phyloP scores from a whole-genome alignment of 2,797 vertebrate genomes.

The Mus minutoides region DNA sequence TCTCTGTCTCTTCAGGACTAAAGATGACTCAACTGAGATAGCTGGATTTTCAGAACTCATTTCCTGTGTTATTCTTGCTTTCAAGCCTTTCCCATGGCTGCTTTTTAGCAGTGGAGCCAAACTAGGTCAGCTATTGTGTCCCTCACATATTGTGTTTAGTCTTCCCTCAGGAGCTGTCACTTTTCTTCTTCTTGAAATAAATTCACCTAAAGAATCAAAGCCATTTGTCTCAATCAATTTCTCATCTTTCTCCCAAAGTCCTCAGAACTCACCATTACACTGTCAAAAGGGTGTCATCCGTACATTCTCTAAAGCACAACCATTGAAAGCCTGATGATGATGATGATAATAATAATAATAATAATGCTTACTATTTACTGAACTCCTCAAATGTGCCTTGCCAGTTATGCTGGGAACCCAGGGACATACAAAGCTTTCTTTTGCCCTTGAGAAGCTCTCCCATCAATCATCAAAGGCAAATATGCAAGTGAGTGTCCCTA shows the following conservation, averaged over 20 bases:
- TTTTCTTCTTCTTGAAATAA: conserved; percentile 72
- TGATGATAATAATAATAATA: neutral
- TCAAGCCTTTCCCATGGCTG: conserved; percentile 33
- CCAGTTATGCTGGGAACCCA: neutral
- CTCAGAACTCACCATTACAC: conserved; percentile 52
- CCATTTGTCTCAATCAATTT: conserved; percentile 68
- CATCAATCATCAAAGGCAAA: neutral
- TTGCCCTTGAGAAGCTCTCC: conserved; percentile 27
- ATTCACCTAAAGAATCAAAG: conserved; percentile 68
- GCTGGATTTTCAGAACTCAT: conserved; percentile 63
- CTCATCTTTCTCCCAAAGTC: conserved; percentile 44
- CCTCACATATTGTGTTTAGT: conserved; percentile 58
- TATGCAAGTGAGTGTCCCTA: neutral
- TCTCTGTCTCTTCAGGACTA: neutral
- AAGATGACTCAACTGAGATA: conserved; percentile 29
- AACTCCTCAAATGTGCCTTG: conserved; percentile 43
- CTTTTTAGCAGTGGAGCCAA: conserved; percentile 67
- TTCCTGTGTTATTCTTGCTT: conserved; percentile 71
- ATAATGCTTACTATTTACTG: conserved; percentile 52
- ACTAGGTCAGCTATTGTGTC: conserved; percentile 73
- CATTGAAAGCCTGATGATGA: conserved; percentile 48
- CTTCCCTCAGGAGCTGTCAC: conserved; percentile 63
- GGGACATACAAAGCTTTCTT: conserved; percentile 1
- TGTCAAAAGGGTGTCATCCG: conserved; percentile 42
- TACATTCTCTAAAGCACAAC: conserved; percentile 51